Evolutionary conservation across 2,888 invertebrate genomes (phyloP), one percentile per base, ranked within the genome.

Genomic region (Mimumesa dahlbomi): DNA sequence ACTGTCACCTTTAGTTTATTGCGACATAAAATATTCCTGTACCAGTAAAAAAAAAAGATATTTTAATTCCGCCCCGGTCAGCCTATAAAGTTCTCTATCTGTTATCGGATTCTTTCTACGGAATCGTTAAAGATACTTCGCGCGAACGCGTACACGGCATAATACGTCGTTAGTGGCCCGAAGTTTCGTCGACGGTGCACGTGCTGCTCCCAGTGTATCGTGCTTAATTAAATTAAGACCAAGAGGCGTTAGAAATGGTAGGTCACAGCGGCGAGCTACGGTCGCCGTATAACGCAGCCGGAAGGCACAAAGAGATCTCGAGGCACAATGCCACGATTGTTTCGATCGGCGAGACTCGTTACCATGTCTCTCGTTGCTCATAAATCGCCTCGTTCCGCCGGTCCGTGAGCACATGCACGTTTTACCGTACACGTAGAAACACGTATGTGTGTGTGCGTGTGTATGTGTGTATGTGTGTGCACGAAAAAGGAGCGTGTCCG

Each of bases 311-410:
- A 69, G 64, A 77, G 56, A 58, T 65, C 64, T 59, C 61, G 56
- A 45, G 31, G 42, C 34, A 78, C 75, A 75, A 79, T 78, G 71
- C 57, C 42, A 21, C 66, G 78, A 75, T 78, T 78, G 78, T 79
- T 71, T 68, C 67, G 68, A 68, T 67, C 64, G 64, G 52, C 34
- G 61, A 48, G 46, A 36, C 74, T 78, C 78, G 78, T 79, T 79
- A 76, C 69, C 75, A 36, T 67, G 73, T 78, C 75, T 71, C 74
- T 78, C 67, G 71, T 63, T 62, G 72, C 45, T 78, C 80, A 59
- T 82, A 82, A 82, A 82, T 82, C 80, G 80, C 31, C 66, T 64
- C 56, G 68, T 69, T 73, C 65, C 69, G 66, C 58, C 9, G 21
- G 46, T 25, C 52, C 40, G 11, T n/a, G n/a, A 38, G 13, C 34